These are phyloP conservation scores for Melanostigma gelatinosum DNA, from an alignment of 2,113 vertebrate species.

Conservation along the genomic window DNA sequence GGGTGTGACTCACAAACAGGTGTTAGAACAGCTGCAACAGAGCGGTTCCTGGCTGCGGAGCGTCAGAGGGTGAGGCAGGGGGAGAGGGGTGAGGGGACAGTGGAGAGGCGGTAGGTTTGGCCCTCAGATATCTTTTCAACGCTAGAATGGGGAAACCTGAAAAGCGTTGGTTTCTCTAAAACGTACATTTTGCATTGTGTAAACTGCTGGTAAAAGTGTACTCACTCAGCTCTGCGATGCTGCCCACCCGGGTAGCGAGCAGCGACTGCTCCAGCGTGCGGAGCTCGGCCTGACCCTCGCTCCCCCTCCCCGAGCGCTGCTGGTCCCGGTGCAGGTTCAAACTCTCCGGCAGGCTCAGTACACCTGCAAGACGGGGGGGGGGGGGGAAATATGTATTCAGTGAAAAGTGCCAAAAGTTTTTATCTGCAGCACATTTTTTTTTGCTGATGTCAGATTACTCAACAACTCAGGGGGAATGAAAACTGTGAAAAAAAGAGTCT, in stretches of 20 bases:
- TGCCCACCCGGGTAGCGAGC: constrained; percentile 94
- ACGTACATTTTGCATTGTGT: background rate
- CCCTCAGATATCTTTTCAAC: constrained; percentile 1
- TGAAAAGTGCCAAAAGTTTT: background rate
- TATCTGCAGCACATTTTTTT: background rate
- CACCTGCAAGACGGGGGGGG: constrained; percentile 80
- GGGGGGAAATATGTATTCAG: background rate
- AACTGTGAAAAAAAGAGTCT: background rate
- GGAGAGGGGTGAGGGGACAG: constrained; percentile 34
- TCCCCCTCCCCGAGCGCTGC: constrained; percentile 86
- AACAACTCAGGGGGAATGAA: background rate
- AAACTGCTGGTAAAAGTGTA: constrained; percentile 26
- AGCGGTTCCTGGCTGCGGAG: constrained; percentile 19
- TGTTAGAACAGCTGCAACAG: constrained; percentile 64
- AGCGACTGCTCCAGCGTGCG: constrained; percentile 95
- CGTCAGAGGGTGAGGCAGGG: background rate
- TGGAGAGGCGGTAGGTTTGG: background rate
- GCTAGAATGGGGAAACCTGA: background rate
- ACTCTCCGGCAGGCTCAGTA: constrained; percentile 94
- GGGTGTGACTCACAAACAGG: constrained; percentile 51
- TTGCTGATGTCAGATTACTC: constrained; percentile 14
- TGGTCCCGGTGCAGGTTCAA: constrained; percentile 93
- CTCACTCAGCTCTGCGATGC: constrained; percentile 98
- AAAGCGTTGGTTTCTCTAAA: background rate
- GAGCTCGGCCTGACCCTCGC: constrained; percentile 90